Evolutionary conservation across 2,797 vertebrate species (phyloP).

Genomic region (Rhinophrynus dorsalis): DNA sequence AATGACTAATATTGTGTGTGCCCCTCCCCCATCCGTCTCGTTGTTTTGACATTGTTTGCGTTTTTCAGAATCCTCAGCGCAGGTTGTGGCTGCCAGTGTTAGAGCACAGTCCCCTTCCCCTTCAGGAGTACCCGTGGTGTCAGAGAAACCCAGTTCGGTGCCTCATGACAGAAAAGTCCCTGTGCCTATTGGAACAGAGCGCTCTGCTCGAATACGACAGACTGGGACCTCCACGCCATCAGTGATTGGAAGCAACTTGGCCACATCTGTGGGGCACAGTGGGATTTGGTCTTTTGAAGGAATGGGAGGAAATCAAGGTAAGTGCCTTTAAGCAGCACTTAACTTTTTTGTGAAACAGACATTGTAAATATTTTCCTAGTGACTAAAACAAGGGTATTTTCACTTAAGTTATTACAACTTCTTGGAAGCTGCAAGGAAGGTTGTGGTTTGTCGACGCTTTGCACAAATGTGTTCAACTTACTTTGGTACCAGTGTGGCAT

Average conservation of each 20-base stretch:
- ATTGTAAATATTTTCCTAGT: too few species aligned
- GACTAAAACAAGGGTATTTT: too few species aligned
- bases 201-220: constrained; percentile 78
- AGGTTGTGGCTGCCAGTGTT: constrained; percentile 72
- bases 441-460: too few species aligned
- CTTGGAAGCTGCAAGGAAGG: too few species aligned
- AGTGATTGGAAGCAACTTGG: constrained; percentile 76
- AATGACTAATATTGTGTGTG: too few species aligned
- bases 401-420: too few species aligned
- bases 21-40: too few species aligned
- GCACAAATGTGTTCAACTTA: too few species aligned
- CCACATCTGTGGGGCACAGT: constrained; percentile 76
- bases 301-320: constrained; percentile 77
- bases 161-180: constrained; percentile 82
- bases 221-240: constrained; percentile 78
- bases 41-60: too few species aligned
- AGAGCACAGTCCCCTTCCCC: constrained; percentile 74
- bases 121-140: constrained; percentile 72
- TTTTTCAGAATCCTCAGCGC: constrained; percentile 69
- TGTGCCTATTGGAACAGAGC: constrained; percentile 77
- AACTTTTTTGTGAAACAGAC: too few species aligned
- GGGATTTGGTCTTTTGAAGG: constrained; percentile 83
- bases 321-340: too few species aligned
- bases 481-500: too few species aligned
- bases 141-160: constrained; percentile 71